These are phyloP conservation scores for Machimus atricapillus DNA, from an alignment of 2,888 invertebrate species.

Conservation along the genomic window DNA sequence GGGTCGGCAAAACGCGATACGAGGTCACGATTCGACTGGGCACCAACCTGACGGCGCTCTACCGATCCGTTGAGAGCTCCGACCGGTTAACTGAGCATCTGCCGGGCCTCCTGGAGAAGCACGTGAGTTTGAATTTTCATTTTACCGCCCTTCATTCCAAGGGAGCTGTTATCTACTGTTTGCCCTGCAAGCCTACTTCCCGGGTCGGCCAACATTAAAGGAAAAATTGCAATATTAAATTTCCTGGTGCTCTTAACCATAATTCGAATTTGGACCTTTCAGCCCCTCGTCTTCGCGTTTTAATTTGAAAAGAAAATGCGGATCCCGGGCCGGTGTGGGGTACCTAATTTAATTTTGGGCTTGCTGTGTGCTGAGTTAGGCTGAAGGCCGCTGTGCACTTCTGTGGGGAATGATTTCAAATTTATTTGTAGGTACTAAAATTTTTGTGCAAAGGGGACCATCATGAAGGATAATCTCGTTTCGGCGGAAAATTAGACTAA, in stretches of 20 bases:
- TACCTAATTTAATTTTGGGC: not conserved
- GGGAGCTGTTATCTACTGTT: not conserved
- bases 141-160: not conserved
- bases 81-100: slow-evolving; percentile 55
- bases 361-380: not conserved
- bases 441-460: not conserved
- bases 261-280: not conserved
- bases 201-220: not conserved
- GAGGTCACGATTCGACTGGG: slow-evolving; percentile 61
- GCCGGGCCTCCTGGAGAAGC: slow-evolving; percentile 57
- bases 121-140: slow-evolving; percentile 54
- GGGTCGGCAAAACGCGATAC: slow-evolving; percentile 59
- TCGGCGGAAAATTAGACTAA: not conserved
- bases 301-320: not conserved
- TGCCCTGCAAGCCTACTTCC: not conserved
- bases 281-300: not conserved
- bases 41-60: slow-evolving; percentile 59
- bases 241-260: not conserved
- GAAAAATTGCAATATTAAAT: slow-evolving; percentile 5
- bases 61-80: slow-evolving; percentile 53
- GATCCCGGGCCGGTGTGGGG: not conserved
- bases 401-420: not conserved
- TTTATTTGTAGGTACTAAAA: not conserved
- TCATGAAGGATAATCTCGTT: not conserved
- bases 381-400: not conserved